Percentiles rank a stretch among this genome's conserved stretches.
Conservation (phyloP, 2,797 vertebrate species). For the Graptemys geographica region DNA sequence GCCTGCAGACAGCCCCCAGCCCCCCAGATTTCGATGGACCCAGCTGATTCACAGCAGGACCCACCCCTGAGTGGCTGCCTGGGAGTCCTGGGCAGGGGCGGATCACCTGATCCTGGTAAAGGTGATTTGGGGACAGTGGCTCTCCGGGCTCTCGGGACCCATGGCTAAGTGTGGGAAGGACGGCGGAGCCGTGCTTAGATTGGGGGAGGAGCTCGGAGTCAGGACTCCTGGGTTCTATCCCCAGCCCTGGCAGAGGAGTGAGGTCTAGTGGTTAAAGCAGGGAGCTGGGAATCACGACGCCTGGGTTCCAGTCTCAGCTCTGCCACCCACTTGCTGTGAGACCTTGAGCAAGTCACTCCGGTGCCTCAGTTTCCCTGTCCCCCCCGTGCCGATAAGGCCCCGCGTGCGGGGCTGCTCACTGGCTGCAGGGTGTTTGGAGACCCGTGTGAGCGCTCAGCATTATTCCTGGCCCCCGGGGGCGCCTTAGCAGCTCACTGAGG, state of each 20-base stretch:
- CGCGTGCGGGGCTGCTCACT: neutral
- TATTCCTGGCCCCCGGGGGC: neutral
- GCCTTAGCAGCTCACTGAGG: neutral
- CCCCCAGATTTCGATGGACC: neutral
- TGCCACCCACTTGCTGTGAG: neutral
- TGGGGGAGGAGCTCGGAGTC: neutral
- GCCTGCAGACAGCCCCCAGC: no score
- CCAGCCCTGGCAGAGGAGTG: neutral
- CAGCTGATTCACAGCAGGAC: neutral
- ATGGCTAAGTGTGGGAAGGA: neutral
- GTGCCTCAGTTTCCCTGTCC: neutral
- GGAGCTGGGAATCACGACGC: neutral
- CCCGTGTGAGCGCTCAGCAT: neutral
- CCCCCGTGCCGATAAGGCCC: neutral
- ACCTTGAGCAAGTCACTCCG: neutral
- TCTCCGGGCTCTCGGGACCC: neutral
- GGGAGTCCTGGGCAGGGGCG: neutral
- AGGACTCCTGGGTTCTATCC: neutral
- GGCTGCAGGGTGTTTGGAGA: neutral
- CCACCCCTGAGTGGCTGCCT: neutral
- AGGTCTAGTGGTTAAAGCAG: neutral
- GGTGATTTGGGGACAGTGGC: neutral
- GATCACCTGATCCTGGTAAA: neutral
- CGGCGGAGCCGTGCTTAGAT: rapidly evolving
- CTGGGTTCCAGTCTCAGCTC: neutral